Conservation (phyloP, 2,888 invertebrate species). For the Pammene fasciana region DNA sequence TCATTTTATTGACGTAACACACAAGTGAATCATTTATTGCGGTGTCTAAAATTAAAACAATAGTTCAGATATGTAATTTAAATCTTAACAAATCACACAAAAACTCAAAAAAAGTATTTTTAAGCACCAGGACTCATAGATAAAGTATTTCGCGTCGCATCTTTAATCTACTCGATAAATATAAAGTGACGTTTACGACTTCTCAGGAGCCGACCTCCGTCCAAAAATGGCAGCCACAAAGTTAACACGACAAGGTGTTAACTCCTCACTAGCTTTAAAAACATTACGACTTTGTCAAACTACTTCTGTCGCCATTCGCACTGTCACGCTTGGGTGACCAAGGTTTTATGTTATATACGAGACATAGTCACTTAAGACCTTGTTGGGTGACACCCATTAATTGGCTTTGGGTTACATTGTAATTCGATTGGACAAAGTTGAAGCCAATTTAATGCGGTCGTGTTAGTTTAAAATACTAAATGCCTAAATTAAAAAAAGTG, state of each 20-base stretch:
- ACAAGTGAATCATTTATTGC: too few relatives aligned
- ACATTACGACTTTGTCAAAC: not conserved
- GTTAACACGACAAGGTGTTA: slow-evolving; percentile 8
- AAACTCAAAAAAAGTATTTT: slow-evolving; percentile 1
- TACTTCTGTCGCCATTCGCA: not conserved
- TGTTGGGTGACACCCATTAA: slow-evolving; percentile 24
- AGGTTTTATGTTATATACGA: not conserved
- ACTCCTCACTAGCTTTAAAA: not conserved
- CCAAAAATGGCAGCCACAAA: slow-evolving; percentile 30
- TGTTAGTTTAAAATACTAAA: slow-evolving; percentile 35
- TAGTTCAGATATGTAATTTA: too few relatives aligned
- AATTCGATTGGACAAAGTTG: slow-evolving; percentile 29
- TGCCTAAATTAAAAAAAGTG: slow-evolving; percentile 2
- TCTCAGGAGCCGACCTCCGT: slow-evolving; percentile 27
- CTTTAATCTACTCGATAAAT: slow-evolving; percentile 26
- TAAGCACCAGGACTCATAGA: slow-evolving; percentile 15
- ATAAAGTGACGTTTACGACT: slow-evolving; percentile 33
- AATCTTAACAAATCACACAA: too few relatives aligned
- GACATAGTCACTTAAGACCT: slow-evolving; percentile 1
- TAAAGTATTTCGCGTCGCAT: slow-evolving; percentile 16
- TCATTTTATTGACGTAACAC: too few relatives aligned
- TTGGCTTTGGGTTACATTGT: slow-evolving; percentile 34
- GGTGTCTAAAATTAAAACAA: too few relatives aligned
- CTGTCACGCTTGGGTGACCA: slow-evolving; percentile 8
- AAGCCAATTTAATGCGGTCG: slow-evolving; percentile 17